Evolutionary conservation across 2,113 vertebrate genomes (phyloP).

Genomic region (Sorex fumeus): DNA sequence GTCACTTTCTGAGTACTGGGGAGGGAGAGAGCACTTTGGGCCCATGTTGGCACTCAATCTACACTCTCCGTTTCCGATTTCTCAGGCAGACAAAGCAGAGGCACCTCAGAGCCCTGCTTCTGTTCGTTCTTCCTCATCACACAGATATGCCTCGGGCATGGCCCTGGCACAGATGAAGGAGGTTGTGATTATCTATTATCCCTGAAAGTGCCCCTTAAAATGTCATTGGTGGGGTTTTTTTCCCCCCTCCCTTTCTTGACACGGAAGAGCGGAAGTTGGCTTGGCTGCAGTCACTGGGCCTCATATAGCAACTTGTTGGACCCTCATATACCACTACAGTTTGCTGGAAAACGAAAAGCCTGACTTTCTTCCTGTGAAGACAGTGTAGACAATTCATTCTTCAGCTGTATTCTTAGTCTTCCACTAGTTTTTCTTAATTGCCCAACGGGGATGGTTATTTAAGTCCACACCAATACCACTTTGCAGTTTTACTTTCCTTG

Average conservation of each 20-base stretch:
- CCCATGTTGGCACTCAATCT: neutral
- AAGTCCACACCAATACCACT: conserved; percentile 22
- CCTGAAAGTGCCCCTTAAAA: conserved; percentile 85
- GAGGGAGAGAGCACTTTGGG: neutral
- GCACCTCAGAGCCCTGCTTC: conserved; percentile 9
- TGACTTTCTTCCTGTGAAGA: conserved; percentile 84
- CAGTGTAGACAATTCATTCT: conserved; percentile 79
- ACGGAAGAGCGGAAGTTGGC: conserved; percentile 91
- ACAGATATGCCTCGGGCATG: conserved; percentile 74
- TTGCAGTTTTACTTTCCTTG: neutral
- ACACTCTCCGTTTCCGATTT: no score
- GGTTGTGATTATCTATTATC: conserved; percentile 81
- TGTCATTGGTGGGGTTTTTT: conserved; percentile 72
- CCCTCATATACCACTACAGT: conserved; percentile 67
- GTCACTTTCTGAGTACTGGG: conserved; percentile 25
- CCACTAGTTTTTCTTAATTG: neutral
- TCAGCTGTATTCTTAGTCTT: conserved; percentile 67
- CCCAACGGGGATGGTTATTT: neutral
- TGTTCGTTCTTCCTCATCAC: conserved; percentile 55
- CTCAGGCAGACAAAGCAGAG: no score
- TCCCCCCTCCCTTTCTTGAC: conserved; percentile 87
- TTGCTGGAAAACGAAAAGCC: conserved; percentile 81
- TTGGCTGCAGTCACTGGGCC: conserved; percentile 77
- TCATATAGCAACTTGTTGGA: conserved; percentile 83
- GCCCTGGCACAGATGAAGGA: conserved; percentile 67